phyloP scores from a whole-genome alignment of 1,140 invertebrate genomes.

The Paramacrobiotus metropolitanus region DNA sequence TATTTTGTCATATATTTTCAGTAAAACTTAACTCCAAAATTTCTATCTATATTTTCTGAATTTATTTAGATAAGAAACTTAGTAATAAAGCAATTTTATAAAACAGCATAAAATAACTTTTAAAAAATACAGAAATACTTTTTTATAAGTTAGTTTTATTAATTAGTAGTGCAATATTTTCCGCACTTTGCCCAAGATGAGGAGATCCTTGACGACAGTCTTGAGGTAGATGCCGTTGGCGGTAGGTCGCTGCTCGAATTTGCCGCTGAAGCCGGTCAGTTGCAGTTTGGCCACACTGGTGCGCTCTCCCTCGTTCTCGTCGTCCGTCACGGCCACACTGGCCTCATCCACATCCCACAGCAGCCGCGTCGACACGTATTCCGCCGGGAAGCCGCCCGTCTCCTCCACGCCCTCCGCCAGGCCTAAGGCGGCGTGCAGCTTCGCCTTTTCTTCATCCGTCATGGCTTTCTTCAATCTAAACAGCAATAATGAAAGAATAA shows the following conservation, averaged over 20 bases:
- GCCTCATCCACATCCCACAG: conserved; percentile 2
- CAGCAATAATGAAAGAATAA: too few relatives aligned
- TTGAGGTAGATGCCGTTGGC: background rate
- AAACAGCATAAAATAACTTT: too few relatives aligned
- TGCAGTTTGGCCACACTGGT: background rate
- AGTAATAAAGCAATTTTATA: too few relatives aligned
- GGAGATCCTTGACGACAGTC: background rate
- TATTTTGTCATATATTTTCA: too few relatives aligned
- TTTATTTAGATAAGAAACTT: too few relatives aligned
- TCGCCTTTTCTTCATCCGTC: conserved; percentile 69
- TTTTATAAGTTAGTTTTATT: too few relatives aligned
- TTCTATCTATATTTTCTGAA: too few relatives aligned
- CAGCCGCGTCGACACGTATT: background rate
- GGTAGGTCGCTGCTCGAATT: conserved; percentile 1
- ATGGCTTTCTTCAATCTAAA: conserved; percentile 50
- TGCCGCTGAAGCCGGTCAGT: background rate
- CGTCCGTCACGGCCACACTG: background rate
- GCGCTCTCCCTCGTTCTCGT: background rate
- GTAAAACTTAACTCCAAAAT: too few relatives aligned
- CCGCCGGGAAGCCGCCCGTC: conserved; percentile 25
- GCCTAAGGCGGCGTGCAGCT: conserved; percentile 77
- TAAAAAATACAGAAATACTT: too few relatives aligned
- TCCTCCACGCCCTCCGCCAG: conserved; percentile 63
- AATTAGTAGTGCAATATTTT: too few relatives aligned
- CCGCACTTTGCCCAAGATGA: background rate